phyloP scores from a whole-genome alignment of 2,797 vertebrate species.

The Artibeus lituratus region DNA sequence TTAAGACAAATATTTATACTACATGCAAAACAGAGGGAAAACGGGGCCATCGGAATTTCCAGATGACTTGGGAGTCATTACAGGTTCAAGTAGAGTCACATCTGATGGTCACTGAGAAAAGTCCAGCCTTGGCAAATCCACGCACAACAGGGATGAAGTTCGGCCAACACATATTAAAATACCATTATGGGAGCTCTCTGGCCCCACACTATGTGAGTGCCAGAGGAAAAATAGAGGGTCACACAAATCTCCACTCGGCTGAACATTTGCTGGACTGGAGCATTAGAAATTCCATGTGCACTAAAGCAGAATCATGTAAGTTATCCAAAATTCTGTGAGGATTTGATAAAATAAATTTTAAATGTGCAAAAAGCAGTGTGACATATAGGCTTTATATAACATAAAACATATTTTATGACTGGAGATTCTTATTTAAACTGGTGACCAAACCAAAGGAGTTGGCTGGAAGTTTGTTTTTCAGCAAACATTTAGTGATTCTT shows the following conservation, averaged over 20 bases:
- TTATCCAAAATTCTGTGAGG: neutral
- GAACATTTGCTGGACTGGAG: slow-evolving; percentile 10
- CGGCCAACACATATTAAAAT: neutral
- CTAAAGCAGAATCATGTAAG: neutral
- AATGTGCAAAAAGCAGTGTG: neutral
- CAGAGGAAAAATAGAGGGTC: slow-evolving; percentile 1
- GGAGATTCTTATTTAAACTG: neutral
- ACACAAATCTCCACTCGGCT: slow-evolving; percentile 1
- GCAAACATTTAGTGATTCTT: neutral
- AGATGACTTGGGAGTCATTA: neutral
- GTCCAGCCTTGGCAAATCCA: neutral
- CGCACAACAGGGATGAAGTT: neutral
- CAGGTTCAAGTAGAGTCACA: neutral
- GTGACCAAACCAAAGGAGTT: neutral
- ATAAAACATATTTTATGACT: neutral
- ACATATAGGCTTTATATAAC: no score
- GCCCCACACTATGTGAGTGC: neutral
- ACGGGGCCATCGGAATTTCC: neutral
- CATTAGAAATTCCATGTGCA: neutral
- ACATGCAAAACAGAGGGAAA: neutral
- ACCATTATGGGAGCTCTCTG: neutral
- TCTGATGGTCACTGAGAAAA: neutral
- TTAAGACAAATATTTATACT: neutral
- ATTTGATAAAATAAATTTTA: neutral
- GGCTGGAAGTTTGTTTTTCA: neutral